A percentile compares a stretch with the other conserved stretches of the same genome.
Conservation (phyloP, 1,140 invertebrate genomes). For the Latrodectus geometricus region DNA sequence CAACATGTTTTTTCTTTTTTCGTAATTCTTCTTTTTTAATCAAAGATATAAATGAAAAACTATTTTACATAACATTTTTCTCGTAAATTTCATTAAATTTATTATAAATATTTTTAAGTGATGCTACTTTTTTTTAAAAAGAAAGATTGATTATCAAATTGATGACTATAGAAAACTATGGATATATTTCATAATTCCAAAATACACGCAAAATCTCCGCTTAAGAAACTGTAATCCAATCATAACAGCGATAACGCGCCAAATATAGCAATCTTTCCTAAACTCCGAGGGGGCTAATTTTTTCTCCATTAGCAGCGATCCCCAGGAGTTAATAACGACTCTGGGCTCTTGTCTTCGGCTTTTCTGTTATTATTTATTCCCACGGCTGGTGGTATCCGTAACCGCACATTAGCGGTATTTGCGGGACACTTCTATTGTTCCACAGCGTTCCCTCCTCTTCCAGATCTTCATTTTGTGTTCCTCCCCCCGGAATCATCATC, state of each 20-base stretch:
- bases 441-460: background rate
- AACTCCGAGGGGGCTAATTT: constrained; percentile 34
- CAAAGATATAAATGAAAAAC: too few species aligned
- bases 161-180: too few species aligned
- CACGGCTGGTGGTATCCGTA: constrained; percentile 16
- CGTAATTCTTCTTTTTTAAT: too few species aligned
- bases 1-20: too few species aligned
- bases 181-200: too few species aligned
- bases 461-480: background rate
- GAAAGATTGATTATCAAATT: too few species aligned
- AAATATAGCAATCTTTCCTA: constrained; percentile 1
- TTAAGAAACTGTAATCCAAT: too few species aligned
- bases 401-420: constrained; percentile 33
- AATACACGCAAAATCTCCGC: too few species aligned
- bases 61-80: too few species aligned
- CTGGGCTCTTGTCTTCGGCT: background rate
- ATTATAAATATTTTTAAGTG: too few species aligned
- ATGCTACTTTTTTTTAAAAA: too few species aligned
- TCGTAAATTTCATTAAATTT: too few species aligned
- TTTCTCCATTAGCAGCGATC: constrained; percentile 31
- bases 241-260: constrained; percentile 4
- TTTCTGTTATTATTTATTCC: constrained; percentile 22
- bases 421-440: constrained; percentile 21
- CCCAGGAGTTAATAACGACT: constrained; percentile 17
- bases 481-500: background rate